Base-by-base conservation (phyloP, 2,797 vertebrate species). In the Helostoma temminkii region DNA sequence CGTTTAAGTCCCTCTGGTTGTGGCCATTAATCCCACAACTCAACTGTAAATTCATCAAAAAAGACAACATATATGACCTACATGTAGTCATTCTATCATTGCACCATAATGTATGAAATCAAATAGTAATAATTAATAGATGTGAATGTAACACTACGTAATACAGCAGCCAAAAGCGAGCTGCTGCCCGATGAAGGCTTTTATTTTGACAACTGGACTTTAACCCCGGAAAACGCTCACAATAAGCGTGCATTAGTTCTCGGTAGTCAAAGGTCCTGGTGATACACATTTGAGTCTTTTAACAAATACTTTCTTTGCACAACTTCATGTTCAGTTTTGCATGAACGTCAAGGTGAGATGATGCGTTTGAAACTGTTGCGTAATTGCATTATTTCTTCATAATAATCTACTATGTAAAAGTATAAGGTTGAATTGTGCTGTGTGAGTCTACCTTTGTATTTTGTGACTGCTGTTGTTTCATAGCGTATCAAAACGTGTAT, bases 171-270 rank as follows among this genome's bases (percentile, higher is more conserved):
- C 2, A 16, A 46, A 0, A n/a, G 2, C 4, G 9, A 15, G 4
- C 3, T 3, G 18, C 5, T 10, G 3, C 1, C 39, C 9, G 18
- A 1, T 50, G 4, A 3, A 47, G 7, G 52, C 81, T 88, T 90
- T 92, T 92, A 90, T 90, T 91, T 81, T 90, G 90, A 87, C 58
- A 85, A 41, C 7, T 21, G 1, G 0, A 46, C 15, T 9, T 41
- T 42, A 14, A 72, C 34, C 86, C 86, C 78, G 83, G 83, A 88
- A 91, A 54, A 64, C 0, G 53, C 28, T n/a, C 9, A 42, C 11
- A 30, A 21, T 0, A 36, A 21, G 4, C 0, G 46, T 26, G 19
- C 18, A n/a, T 0, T 2, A 32, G 1, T 19, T 14, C 15, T 48
- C 5, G 4, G 21, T 24, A 45, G 61, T 67, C 14, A 82, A 43